A percentile compares a stretch with the other conserved stretches of the same genome.
Evolutionary conservation across 2,113 vertebrate genomes (phyloP).

Genomic region (Callionymus lyra): DNA sequence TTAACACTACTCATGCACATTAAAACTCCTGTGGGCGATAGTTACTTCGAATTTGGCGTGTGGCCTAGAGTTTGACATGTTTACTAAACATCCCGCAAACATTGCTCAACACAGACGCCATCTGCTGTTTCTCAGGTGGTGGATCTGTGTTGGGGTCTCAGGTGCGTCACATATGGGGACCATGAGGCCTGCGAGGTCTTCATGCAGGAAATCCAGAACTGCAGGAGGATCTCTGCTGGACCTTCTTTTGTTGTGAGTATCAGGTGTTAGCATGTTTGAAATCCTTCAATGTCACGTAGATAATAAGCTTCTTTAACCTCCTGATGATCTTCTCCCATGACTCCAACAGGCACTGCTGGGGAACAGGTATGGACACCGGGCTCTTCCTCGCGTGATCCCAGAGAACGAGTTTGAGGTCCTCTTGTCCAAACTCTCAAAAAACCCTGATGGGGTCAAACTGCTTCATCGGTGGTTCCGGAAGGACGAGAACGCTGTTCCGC

Average conservation of each 20-base stretch:
- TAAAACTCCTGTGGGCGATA: no score
- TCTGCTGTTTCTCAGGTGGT: constrained; percentile 57
- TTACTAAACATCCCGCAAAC: no score
- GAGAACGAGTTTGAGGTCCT: constrained; percentile 68
- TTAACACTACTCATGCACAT: no score
- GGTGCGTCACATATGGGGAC: constrained; percentile 34
- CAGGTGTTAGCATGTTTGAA: not conserved
- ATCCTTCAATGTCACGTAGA: no score
- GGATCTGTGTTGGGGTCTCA: constrained; percentile 73
- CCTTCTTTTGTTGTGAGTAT: constrained; percentile 70
- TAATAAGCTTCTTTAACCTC: not conserved
- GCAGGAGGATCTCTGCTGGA: constrained; percentile 60
- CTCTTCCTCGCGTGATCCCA: constrained; percentile 52
- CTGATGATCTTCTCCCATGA: not conserved
- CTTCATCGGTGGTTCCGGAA: constrained; percentile 61
- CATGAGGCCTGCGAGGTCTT: constrained; percentile 62
- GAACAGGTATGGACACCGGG: constrained; percentile 64
- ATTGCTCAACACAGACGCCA: not conserved
- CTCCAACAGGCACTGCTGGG: constrained; percentile 72
- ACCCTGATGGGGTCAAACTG: constrained; percentile 48
- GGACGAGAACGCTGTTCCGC: constrained; percentile 67
- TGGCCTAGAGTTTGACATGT: no score
- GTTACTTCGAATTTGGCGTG: no score
- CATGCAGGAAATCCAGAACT: constrained; percentile 67
- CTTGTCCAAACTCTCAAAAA: constrained; percentile 50